These are phyloP conservation scores for Maniola hyperantus DNA, from an alignment of 2,888 invertebrate species.

Conservation along the genomic window DNA sequence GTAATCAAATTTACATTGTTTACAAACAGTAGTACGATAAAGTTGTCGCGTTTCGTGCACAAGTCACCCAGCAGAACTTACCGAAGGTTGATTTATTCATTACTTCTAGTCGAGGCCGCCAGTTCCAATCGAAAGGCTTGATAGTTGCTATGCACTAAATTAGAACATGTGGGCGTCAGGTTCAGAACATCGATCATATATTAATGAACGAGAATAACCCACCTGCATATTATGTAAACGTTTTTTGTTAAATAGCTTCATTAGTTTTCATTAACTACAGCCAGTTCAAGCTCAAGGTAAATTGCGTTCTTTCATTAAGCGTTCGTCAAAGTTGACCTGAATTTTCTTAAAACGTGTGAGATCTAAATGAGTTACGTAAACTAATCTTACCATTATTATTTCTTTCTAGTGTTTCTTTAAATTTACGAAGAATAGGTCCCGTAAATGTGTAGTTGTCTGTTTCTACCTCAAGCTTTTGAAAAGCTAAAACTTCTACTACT, in stretches of 20 bases:
- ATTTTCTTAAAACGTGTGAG: neutral
- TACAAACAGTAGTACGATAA: conserved; percentile 9
- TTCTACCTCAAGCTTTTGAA: neutral
- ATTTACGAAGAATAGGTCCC: too few species aligned
- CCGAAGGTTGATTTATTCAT: conserved; percentile 26
- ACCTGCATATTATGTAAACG: conserved; percentile 55
- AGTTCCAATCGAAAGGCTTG: conserved; percentile 16
- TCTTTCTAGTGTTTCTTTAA: neutral
- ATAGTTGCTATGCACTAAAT: conserved; percentile 35
- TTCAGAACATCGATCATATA: conserved; percentile 30
- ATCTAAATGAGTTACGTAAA: neutral
- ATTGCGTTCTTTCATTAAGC: conserved; percentile 11
- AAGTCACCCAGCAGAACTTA: conserved; percentile 9
- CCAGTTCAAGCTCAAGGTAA: conserved; percentile 66
- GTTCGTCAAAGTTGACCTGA: neutral
- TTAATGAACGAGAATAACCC: conserved; percentile 43
- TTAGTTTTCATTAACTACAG: conserved; percentile 43
- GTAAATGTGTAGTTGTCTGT: neutral
- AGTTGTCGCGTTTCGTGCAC: conserved; percentile 2
- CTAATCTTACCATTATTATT: neutral
- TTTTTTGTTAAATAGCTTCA: conserved; percentile 43
- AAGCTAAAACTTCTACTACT: neutral
- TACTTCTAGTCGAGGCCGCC: conserved; percentile 17
- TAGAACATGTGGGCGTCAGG: conserved; percentile 33
- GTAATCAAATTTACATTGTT: conserved; percentile 14